Conservation (phyloP, 2,888 invertebrate genomes). For the Brachyptera putata region DNA sequence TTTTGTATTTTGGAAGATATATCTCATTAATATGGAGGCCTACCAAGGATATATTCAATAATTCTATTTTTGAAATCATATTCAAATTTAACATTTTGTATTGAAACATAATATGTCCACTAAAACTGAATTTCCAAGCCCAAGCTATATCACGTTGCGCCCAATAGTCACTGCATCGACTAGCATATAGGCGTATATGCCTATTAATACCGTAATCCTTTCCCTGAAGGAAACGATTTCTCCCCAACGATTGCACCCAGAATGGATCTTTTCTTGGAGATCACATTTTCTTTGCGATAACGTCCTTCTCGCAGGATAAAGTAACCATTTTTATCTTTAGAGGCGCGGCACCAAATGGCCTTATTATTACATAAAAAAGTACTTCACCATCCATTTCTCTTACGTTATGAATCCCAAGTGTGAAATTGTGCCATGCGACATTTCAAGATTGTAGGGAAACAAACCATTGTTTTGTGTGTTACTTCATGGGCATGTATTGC, state of each 20-base stretch:
- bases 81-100: no score
- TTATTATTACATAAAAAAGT: slow-evolving; percentile 18
- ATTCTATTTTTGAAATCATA: no score
- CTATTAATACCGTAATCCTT: no score
- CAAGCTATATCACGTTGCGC: no score
- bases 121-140: no score
- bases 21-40: no score
- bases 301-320: not conserved
- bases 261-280: no score
- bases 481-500: not conserved
- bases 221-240: not conserved
- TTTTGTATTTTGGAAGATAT: no score
- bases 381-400: slow-evolving; percentile 10
- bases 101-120: no score
- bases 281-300: not conserved
- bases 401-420: slow-evolving; percentile 15
- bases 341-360: slow-evolving; percentile 14
- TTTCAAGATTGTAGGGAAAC: slow-evolving; percentile 6
- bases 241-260: not conserved
- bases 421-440: slow-evolving; percentile 6
- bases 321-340: slow-evolving; percentile 12
- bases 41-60: no score
- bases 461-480: slow-evolving; percentile 8
- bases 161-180: no score
- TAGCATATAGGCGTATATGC: no score